Percentiles rank a stretch among this genome's conserved stretches.
Evolutionary conservation across 1,140 invertebrate species (phyloP).

Genomic region (Macrocentrus cingulum): DNA sequence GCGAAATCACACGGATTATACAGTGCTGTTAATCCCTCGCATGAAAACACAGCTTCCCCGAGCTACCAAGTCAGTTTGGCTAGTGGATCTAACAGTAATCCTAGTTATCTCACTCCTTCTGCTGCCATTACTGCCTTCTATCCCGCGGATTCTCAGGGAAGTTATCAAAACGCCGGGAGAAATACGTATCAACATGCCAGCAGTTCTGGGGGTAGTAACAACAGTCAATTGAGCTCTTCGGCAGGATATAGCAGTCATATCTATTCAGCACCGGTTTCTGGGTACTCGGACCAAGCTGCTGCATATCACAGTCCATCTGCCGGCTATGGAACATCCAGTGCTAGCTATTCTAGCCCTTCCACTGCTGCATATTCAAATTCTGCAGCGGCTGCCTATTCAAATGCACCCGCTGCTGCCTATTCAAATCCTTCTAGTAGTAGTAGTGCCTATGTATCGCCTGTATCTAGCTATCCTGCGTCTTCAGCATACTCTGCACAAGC

Average conservation of each 20-base stretch:
- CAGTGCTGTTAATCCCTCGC: constrained; percentile 19
- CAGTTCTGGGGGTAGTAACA: no score
- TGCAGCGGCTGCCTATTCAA: background rate
- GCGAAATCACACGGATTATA: constrained; percentile 33
- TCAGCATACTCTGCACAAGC: constrained; percentile 29
- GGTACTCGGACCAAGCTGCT: constrained; percentile 18
- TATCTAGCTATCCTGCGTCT: constrained; percentile 15
- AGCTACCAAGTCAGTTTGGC: constrained; percentile 35
- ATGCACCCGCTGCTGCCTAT: background rate
- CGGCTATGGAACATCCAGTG: constrained; percentile 24
- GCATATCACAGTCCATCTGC: constrained; percentile 27
- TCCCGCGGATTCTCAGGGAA: constrained; percentile 31
- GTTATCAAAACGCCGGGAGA: constrained; percentile 35
- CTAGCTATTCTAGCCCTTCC: constrained; percentile 29
- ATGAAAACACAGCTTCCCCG: constrained; percentile 18
- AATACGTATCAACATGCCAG: constrained; percentile 7
- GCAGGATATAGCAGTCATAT: constrained; percentile 28
- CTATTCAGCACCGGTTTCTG: constrained; percentile 20
- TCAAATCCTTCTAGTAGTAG: no score
- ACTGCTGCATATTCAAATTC: background rate
- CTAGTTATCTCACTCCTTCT: constrained; percentile 44
- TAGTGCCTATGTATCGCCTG: no score
- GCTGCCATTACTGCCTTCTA: constrained; percentile 37
- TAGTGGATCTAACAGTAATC: constrained; percentile 38
- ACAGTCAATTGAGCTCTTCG: constrained; percentile 24